Evolutionary conservation across 2,888 invertebrate species (phyloP), one percentile per base, ranked within the genome.

Genomic region (Heliconius erato): DNA sequence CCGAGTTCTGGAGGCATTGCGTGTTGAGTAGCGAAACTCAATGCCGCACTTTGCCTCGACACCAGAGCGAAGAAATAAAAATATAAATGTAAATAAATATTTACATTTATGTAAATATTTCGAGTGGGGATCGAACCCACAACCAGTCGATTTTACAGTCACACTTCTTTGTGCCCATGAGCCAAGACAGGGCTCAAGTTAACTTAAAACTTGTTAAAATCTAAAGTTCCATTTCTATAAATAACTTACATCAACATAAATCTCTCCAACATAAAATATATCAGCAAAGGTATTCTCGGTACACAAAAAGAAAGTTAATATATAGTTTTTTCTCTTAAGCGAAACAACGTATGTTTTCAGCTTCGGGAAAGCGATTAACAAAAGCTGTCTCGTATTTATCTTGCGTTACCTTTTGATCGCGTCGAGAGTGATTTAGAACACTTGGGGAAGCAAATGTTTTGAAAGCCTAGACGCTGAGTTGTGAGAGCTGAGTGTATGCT

Each of bases 361-460:
- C 63, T 26, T 63, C 40, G 76, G 23, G 28, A 77, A 63, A 77
- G 81, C 81, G 44, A 81, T 81, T 77, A 81, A 81, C 81, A 78
- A 78, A 81, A 78, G 81, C 71, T 65, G 65, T 78, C 40, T 49
- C 63, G 65, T 77, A 78, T 81, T 79, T 79, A 79, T 81, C 65
- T 79, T 65, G 59, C 72, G 40, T 72, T 67, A 65, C n/a, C 81
- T 78, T 79, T 81, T 78, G 78, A 79, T 65, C 76, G 78, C 78
- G 77, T 81, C 81, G 32, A 78, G 72, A 78, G 78, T 79, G 81
- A 78, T 81, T 81, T 79, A 78, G 65, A 81, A 79, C 72, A 81
- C 81, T 68, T n/a, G 19, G 77, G 23, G 72, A 65, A 63, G 72
- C 81, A 81, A 81, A 81, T 81, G 81, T 78, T 79, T 63, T 78